phyloP scores from a whole-genome alignment of 2,888 invertebrate species.

The Napeogenes sylphis region DNA sequence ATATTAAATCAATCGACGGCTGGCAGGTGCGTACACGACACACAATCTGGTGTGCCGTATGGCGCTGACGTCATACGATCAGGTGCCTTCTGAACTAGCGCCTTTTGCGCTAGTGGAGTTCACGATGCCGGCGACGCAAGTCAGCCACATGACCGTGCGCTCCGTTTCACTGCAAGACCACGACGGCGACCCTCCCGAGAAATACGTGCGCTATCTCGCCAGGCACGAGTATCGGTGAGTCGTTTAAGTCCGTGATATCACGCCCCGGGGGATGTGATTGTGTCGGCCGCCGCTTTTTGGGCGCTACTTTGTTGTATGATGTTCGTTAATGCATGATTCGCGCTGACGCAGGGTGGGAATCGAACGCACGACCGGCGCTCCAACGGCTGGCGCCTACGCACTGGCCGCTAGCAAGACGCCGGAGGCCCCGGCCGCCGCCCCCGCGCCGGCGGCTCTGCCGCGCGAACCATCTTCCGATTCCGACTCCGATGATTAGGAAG shows the following conservation, averaged over 20 bases:
- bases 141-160: conserved; percentile 92
- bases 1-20: not conserved
- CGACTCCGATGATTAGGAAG: conserved; percentile 54
- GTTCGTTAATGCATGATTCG: not conserved
- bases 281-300: not conserved
- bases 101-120: conserved; percentile 93
- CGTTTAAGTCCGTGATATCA: not conserved
- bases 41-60: conserved; percentile 96
- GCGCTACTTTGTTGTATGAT: not conserved
- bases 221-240: conserved; percentile 94
- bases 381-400: conserved; percentile 60
- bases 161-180: conserved; percentile 94
- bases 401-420: conserved; percentile 44
- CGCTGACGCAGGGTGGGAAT: conserved; percentile 83
- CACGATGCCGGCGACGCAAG: conserved; percentile 98
- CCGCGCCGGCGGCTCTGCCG: conserved; percentile 40
- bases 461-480: conserved; percentile 65
- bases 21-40: conserved; percentile 95
- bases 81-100: conserved; percentile 95
- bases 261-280: not conserved
- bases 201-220: conserved; percentile 97
- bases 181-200: conserved; percentile 97
- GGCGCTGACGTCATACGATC: conserved; percentile 97
- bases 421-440: conserved; percentile 34
- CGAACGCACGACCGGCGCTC: conserved; percentile 82